These are phyloP conservation scores for Formica exsecta DNA, from an alignment of 1,140 invertebrate genomes.

Conservation along the genomic window DNA sequence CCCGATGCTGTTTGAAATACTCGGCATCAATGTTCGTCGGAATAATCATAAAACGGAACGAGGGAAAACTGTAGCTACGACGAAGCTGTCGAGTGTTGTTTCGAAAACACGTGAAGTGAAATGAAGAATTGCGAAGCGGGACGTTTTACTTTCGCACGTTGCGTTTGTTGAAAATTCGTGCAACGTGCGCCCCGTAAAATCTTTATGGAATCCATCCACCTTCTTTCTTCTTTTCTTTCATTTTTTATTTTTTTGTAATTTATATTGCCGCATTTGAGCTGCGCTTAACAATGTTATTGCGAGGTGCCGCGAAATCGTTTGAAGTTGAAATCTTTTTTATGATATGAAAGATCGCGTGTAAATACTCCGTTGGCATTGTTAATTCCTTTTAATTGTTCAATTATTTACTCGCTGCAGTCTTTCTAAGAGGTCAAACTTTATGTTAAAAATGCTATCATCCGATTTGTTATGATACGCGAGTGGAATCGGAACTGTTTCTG, in stretches of 20 bases:
- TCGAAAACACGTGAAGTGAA: conserved; percentile 8
- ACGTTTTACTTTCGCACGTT: not conserved
- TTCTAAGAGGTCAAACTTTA: not conserved
- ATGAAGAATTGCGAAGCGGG: conserved; percentile 31
- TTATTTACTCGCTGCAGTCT: conserved; percentile 9
- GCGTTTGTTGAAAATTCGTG: conserved; percentile 31
- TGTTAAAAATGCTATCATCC: conserved; percentile 28
- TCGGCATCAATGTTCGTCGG: not conserved
- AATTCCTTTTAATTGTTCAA: conserved; percentile 20
- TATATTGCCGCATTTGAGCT: conserved; percentile 12
- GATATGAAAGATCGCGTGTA: not conserved
- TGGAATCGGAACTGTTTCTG: not conserved
- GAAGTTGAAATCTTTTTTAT: conserved; percentile 21
- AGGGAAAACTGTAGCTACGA: conserved; percentile 26
- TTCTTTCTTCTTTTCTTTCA: not conserved
- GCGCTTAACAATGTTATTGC: conserved; percentile 27
- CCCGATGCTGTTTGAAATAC: not conserved
- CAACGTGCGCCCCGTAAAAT: conserved; percentile 42
- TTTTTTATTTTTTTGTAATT: conserved; percentile 26
- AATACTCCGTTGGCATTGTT: not conserved
- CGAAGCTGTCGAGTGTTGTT: not conserved
- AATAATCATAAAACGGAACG: conserved; percentile 49
- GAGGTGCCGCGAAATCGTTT: not conserved
- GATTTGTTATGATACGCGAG: conserved; percentile 6
- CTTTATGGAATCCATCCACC: not conserved